A percentile compares a stretch with the other conserved stretches of the same genome.
phyloP scores from a whole-genome alignment of 2,888 invertebrate species.

The Idaea aversata region DNA sequence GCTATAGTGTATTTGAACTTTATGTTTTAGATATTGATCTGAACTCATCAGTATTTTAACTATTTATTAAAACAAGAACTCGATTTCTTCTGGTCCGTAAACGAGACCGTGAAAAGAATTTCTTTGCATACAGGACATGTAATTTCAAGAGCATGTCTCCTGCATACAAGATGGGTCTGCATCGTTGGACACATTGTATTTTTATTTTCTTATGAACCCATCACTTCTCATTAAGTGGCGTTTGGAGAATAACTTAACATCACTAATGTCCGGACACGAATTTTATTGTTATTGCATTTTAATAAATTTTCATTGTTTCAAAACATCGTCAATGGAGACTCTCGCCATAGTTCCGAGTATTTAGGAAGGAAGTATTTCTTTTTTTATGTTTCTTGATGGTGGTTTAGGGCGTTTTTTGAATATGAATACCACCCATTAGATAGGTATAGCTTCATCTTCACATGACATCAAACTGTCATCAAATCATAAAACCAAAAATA shows the following conservation, averaged over 20 bases:
- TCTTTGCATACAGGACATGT: constrained; percentile 74
- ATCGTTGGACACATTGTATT: constrained; percentile 66
- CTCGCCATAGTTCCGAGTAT: constrained; percentile 57
- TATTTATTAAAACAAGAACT: constrained; percentile 18
- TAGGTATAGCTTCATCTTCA: too few species aligned
- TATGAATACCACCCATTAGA: constrained; percentile 21
- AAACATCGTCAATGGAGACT: constrained; percentile 52
- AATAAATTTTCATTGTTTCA: constrained; percentile 75
- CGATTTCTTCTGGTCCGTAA: constrained; percentile 47
- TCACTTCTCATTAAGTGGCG: constrained; percentile 80
- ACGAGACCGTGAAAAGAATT: constrained; percentile 51
- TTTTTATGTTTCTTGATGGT: constrained; percentile 51
- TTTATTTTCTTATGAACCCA: constrained; percentile 79
- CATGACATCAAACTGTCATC: too few species aligned
- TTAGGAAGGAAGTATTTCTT: constrained; percentile 66
- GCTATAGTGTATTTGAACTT: too few species aligned
- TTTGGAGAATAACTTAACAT: constrained; percentile 79
- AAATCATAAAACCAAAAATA: too few species aligned
- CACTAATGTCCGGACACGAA: constrained; percentile 77
- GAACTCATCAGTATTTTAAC: not conserved
- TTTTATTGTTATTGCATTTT: constrained; percentile 81
- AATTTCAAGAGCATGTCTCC: constrained; percentile 63
- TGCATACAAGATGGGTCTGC: constrained; percentile 65
- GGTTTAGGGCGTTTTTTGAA: constrained; percentile 32
- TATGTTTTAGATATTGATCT: not conserved